phyloP scores from a whole-genome alignment of 2,797 vertebrate species.

The Molothrus aeneus region DNA sequence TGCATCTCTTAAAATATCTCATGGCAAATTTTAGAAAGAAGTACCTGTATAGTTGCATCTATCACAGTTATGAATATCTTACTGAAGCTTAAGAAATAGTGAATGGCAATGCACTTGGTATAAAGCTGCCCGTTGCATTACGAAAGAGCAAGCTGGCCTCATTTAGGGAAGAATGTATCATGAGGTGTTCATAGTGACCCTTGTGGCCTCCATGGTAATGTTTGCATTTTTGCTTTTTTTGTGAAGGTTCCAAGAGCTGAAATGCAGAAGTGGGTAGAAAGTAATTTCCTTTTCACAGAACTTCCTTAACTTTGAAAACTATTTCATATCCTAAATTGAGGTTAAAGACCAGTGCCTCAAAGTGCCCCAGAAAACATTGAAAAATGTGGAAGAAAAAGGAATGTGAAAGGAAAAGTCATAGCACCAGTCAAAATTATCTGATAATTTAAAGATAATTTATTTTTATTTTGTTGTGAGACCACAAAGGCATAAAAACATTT shows the following conservation, averaged over 20 bases:
- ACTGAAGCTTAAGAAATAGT: neutral
- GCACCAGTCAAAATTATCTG: neutral
- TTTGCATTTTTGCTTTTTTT: neutral
- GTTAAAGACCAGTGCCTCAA: neutral
- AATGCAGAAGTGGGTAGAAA: neutral
- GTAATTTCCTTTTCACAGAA: neutral
- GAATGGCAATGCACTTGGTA: neutral
- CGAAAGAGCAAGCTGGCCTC: neutral
- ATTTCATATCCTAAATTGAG: neutral
- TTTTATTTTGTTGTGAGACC: neutral
- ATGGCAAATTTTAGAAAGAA: neutral
- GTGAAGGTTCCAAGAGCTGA: neutral
- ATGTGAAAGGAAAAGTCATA: neutral
- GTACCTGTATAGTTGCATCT: neutral
- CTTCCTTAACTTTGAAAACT: neutral
- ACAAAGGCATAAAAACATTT: neutral
- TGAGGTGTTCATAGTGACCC: neutral
- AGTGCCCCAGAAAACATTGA: neutral
- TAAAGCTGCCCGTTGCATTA: neutral
- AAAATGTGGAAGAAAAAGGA: neutral
- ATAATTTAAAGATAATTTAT: neutral
- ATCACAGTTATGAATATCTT: neutral
- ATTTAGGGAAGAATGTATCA: neutral
- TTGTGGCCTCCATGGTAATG: neutral
- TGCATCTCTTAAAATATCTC: neutral